Base-by-base conservation (phyloP, 2,888 invertebrate species). In the Cepaea hortensis region DNA sequence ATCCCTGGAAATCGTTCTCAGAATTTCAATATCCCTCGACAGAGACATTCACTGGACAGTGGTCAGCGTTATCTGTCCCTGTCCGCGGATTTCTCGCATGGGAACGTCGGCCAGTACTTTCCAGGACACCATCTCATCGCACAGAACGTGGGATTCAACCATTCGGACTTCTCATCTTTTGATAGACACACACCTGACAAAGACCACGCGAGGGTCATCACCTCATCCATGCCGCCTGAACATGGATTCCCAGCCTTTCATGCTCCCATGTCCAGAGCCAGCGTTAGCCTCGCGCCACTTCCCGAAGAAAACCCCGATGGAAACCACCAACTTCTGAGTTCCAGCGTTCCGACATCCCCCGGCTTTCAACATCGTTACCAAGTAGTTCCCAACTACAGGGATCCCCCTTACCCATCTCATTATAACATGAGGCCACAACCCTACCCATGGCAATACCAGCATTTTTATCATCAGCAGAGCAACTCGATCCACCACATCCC, bases 21-120 rank as follows among this genome's bases (percentile, higher is more conserved):
- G 20, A 81, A 86, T 50, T 86, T 81, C 9, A 86, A 86, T 68
- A 20, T 86, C 6, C 86, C 86, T 18, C 82, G 86, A 18, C 86
- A 86, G 50, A 65, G 86, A n/a, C 86, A 83, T 46, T 86, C 86
- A 50, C 72, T 86, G 46, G 86, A 86, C 79, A 86, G 86, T 65
- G 79, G 77, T 6, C 86, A 86, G 62, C 48, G 79, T 3, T 86
- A 86, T 61, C 48, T 86, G 70, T 86, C 86, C 11, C 86, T 82
- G 61, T 70, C 82, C 5, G 81, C 48, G 7, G 76, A 86, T 15
- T 65, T 68, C 20, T 13, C 76, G 2, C 65, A 62, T 55, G n/a
- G 35, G 11, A 35, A 18, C n/a, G 48, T 48, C 23, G 48, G n/a
- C 76, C 50, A 81, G 68, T 68, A 86, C 50, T 50, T 80, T 35